Evolutionary conservation across 2,797 vertebrate species (phyloP).

Genomic region (Merluccius polli): DNA sequence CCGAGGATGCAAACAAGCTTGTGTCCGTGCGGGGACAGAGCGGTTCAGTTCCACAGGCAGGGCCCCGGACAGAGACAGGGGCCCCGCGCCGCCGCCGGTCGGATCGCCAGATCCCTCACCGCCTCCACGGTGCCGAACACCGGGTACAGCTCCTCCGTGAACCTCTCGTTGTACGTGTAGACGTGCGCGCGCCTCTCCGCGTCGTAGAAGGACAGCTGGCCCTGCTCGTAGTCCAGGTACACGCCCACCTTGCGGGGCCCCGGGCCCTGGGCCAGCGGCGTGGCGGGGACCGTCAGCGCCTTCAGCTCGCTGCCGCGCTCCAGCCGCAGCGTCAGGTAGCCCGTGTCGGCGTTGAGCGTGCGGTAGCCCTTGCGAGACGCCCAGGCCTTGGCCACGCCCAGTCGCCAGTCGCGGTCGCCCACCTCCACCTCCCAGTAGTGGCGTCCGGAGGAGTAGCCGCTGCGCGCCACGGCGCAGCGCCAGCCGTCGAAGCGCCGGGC

Average conservation of each 20-base stretch:
- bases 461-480: constrained; percentile 61
- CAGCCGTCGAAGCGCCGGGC: constrained; percentile 67
- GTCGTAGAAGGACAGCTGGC: constrained; percentile 78
- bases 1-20: constrained; percentile 5
- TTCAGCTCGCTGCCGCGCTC: constrained; percentile 72
- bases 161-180: constrained; percentile 73
- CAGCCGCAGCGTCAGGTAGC: constrained; percentile 74
- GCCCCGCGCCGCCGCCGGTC: constrained; percentile 51
- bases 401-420: constrained; percentile 73
- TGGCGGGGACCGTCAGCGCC: constrained; percentile 67
- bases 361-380: constrained; percentile 67
- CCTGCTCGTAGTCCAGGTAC: constrained; percentile 74
- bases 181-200: constrained; percentile 71
- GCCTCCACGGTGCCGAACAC: constrained; percentile 76
- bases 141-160: constrained; percentile 71
- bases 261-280: constrained; percentile 42
- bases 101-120: constrained; percentile 68
- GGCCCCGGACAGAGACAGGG: constrained; percentile 71
- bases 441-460: constrained; percentile 63
- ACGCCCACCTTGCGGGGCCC: constrained; percentile 67
- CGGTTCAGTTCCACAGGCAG: constrained; percentile 71
- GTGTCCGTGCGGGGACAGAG: background rate
- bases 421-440: constrained; percentile 82
- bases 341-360: constrained; percentile 66
- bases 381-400: constrained; percentile 69